These are phyloP conservation scores for Caenorhabditis zanzibari DNA, from an alignment of 2,888 invertebrate genomes.

Conservation along the genomic window DNA sequence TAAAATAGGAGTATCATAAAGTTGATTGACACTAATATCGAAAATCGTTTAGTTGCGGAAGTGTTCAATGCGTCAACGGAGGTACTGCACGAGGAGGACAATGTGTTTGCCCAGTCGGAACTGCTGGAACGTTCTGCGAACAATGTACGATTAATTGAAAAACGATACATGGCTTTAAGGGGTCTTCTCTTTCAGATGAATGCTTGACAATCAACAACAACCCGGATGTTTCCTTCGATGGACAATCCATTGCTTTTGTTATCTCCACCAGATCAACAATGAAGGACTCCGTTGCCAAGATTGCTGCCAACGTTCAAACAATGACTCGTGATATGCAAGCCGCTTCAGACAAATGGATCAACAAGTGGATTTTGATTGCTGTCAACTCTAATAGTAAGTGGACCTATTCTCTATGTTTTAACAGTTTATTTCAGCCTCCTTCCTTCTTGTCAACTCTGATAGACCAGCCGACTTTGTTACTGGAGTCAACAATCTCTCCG, in stretches of 20 bases:
- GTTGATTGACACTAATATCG: constrained; percentile 36
- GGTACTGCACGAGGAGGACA: constrained; percentile 69
- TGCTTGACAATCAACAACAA: constrained; percentile 70
- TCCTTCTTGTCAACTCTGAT: constrained; percentile 51
- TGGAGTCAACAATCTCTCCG: constrained; percentile 64
- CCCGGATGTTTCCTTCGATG: constrained; percentile 68
- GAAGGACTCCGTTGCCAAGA: constrained; percentile 63
- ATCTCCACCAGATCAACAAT: constrained; percentile 74
- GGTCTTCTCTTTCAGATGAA: constrained; percentile 63
- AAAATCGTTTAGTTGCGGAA: constrained; percentile 69
- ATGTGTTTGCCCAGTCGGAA: constrained; percentile 75
- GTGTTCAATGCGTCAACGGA: constrained; percentile 75
- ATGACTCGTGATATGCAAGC: constrained; percentile 71
- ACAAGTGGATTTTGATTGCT: constrained; percentile 70
- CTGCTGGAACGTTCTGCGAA: constrained; percentile 78
- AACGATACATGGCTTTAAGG: not conserved
- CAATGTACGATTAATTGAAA: constrained; percentile 55
- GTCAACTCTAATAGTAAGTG: constrained; percentile 66
- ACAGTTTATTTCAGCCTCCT: constrained; percentile 51
- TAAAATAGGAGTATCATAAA: constrained; percentile 7
- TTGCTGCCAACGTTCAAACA: constrained; percentile 63
- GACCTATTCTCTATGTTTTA: not conserved
- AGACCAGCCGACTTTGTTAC: constrained; percentile 67
- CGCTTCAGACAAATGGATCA: constrained; percentile 74
- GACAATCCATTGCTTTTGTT: constrained; percentile 74